These are phyloP conservation scores for Enteromius trimaculatus DNA, from an alignment of 2,797 vertebrate genomes.

Conservation along the genomic window DNA sequence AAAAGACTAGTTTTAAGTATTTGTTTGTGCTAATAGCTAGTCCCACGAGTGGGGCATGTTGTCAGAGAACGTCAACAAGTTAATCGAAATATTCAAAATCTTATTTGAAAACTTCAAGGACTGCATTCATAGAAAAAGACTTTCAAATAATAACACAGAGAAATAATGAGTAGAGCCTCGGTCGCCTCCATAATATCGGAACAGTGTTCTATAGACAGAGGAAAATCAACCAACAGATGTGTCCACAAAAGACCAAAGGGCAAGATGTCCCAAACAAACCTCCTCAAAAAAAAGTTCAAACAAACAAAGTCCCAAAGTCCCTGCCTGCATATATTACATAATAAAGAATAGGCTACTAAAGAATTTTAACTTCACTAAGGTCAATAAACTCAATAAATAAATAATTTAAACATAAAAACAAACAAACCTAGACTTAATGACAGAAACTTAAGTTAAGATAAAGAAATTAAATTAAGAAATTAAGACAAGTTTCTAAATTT, in stretches of 20 bases:
- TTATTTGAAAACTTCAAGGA: not conserved
- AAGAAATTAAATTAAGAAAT: not conserved
- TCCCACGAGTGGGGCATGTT: not conserved
- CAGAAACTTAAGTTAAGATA: not conserved
- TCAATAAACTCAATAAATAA: not conserved
- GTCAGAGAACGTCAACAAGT: not conserved
- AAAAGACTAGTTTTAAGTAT: not conserved
- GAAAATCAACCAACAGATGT: not conserved
- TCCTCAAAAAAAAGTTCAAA: not conserved
- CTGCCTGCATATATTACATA: not conserved
- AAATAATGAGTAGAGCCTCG: not conserved
- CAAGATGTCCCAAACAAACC: not conserved
- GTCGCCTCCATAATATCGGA: not conserved
- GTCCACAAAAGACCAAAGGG: slow-evolving; percentile 22
- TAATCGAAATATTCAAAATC: not conserved
- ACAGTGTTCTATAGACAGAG: not conserved
- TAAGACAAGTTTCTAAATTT: not conserved
- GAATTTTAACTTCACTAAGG: not conserved
- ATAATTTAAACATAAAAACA: not conserved
- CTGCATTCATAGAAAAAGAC: not conserved
- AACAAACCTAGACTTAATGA: not conserved
- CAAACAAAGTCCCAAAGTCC: not conserved
- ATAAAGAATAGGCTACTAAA: not conserved
- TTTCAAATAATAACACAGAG: not conserved
- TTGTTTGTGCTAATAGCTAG: not conserved